phyloP scores from a whole-genome alignment of 2,888 invertebrate genomes.

The Glyphotaelius pellucidus region DNA sequence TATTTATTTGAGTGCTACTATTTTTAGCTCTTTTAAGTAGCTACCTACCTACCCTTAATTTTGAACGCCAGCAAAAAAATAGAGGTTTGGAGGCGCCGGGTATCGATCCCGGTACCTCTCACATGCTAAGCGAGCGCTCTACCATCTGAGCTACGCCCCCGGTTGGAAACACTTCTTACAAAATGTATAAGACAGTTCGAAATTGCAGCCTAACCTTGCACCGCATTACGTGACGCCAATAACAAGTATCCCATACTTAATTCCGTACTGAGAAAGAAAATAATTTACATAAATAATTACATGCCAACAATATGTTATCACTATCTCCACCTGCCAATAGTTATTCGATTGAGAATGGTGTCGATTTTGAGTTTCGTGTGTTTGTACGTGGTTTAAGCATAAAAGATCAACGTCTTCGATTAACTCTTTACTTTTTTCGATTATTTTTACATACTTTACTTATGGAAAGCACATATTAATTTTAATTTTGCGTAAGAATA shows the following conservation, averaged over 20 bases:
- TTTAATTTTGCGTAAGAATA: too few species aligned
- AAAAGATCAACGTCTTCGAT: too few species aligned
- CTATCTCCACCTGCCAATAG: background rate
- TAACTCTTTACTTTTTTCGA: too few species aligned
- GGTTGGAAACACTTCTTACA: background rate
- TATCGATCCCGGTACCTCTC: conserved; percentile 79
- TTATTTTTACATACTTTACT: too few species aligned
- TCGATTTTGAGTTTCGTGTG: background rate
- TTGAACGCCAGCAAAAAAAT: background rate
- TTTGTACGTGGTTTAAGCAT: too few species aligned
- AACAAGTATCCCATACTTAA: background rate
- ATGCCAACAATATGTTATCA: background rate
- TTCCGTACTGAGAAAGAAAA: background rate
- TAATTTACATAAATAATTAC: background rate
- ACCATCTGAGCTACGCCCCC: conserved; percentile 79
- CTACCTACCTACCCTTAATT: too few species aligned
- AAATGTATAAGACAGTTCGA: background rate
- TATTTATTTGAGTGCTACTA: too few species aligned
- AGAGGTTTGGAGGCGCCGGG: conserved; percentile 75
- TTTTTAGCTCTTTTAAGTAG: too few species aligned
- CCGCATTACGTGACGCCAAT: background rate
- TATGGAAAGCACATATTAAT: too few species aligned
- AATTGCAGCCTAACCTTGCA: background rate
- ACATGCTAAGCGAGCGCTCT: conserved; percentile 79
- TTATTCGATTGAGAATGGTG: background rate